Percentiles rank a stretch among this genome's conserved stretches.
phyloP scores from a whole-genome alignment of 1,140 invertebrate genomes.

The Pantala flavescens region DNA sequence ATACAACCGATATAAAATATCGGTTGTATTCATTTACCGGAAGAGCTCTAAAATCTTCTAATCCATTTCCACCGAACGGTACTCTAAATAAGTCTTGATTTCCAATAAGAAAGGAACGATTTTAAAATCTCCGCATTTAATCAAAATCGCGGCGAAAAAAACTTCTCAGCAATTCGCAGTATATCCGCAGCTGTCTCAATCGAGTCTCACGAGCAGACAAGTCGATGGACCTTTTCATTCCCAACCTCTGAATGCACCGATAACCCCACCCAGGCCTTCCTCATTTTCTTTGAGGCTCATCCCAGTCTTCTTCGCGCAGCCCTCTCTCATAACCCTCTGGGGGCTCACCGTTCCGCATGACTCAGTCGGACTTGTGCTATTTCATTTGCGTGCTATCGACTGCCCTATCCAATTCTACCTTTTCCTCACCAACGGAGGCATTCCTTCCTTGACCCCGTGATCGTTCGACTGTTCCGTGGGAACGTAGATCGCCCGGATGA shows the following conservation, averaged over 20 bases:
- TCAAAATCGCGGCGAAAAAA: no score
- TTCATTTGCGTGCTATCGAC: conserved; percentile 2
- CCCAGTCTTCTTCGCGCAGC: no score
- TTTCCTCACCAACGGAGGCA: background rate
- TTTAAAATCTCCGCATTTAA: no score
- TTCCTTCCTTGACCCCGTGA: background rate
- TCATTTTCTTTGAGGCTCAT: background rate
- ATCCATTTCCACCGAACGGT: no score
- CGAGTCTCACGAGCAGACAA: background rate
- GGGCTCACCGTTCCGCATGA: background rate
- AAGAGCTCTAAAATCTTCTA: no score
- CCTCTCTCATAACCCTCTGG: background rate
- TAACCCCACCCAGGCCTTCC: background rate
- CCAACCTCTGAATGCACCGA: background rate
- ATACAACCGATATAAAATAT: no score
- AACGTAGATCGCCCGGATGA: background rate
- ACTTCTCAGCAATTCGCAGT: no score
- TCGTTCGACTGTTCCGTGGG: conserved; percentile 1
- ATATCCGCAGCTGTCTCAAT: background rate
- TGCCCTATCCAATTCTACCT: background rate
- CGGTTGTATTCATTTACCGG: no score
- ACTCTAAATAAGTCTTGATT: no score
- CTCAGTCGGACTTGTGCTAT: background rate
- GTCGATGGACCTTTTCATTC: background rate
- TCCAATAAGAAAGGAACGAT: no score